These are phyloP conservation scores for Apamea anceps DNA, from an alignment of 2,888 invertebrate species.

Conservation along the genomic window DNA sequence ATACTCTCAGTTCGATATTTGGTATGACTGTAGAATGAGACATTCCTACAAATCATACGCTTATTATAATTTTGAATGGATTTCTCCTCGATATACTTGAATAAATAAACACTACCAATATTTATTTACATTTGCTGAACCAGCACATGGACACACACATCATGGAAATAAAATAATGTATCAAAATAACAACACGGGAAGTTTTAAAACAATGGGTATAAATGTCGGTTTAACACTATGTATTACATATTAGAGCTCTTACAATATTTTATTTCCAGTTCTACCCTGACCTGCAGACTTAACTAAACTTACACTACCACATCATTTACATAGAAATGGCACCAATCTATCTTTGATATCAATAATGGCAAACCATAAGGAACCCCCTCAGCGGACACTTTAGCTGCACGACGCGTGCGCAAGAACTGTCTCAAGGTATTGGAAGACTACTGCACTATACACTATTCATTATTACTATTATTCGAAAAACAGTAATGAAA, in stretches of 20 bases:
- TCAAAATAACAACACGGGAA: conserved; percentile 81
- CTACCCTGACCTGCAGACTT: conserved; percentile 90
- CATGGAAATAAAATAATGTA: conserved; percentile 87
- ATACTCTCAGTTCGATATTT: conserved; percentile 85
- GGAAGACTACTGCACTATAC: conserved; percentile 90
- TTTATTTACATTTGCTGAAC: conserved; percentile 88
- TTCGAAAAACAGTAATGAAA: conserved; percentile 83
- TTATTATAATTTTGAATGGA: conserved; percentile 78
- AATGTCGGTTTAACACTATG: conserved; percentile 80
- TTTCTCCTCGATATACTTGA: conserved; percentile 81
- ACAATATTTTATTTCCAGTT: conserved; percentile 88
- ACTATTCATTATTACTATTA: conserved; percentile 85
- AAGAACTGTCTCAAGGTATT: conserved; percentile 86
- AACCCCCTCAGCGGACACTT: conserved; percentile 87
- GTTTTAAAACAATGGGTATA: conserved; percentile 79
- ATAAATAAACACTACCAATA: conserved; percentile 89
- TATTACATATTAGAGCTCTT: conserved; percentile 77
- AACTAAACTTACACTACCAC: conserved; percentile 89
- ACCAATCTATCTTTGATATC: conserved; percentile 91
- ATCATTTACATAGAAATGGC: conserved; percentile 90
- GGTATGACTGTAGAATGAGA: conserved; percentile 79
- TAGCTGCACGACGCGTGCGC: conserved; percentile 75
- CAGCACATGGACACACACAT: conserved; percentile 89
- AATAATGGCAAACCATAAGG: conserved; percentile 90
- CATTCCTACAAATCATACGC: conserved; percentile 79